Evolutionary conservation across 1,140 invertebrate species (phyloP).

Genomic region (Drosophila guanche): DNA sequence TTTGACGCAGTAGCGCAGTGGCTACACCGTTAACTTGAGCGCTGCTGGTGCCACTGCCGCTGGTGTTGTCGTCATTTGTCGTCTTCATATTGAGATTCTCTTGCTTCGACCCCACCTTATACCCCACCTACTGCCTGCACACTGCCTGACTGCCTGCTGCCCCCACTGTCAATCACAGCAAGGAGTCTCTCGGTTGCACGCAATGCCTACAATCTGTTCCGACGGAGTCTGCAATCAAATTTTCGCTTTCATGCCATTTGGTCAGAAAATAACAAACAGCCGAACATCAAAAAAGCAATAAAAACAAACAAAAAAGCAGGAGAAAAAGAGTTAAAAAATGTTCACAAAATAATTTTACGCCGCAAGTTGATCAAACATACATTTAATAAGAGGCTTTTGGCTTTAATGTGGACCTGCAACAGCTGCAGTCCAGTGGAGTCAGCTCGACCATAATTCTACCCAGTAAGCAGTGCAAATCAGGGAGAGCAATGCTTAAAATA

Average conservation of each 20-base stretch:
- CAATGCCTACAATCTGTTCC: slow-evolving; percentile 49
- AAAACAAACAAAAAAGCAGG: background rate
- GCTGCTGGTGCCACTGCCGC: background rate
- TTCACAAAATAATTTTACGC: slow-evolving; percentile 34
- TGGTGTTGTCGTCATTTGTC: slow-evolving; percentile 53
- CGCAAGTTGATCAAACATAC: slow-evolving; percentile 58
- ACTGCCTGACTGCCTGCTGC: no score
- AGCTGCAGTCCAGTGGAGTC: slow-evolving; percentile 8
- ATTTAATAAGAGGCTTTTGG: slow-evolving; percentile 74
- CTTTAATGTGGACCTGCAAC: slow-evolving; percentile 42
- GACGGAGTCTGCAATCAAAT: slow-evolving; percentile 63
- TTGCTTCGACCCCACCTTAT: no score
- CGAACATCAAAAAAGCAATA: slow-evolving; percentile 23
- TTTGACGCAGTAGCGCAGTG: slow-evolving; percentile 14
- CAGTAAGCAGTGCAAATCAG: background rate
- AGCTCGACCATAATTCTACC: slow-evolving; percentile 3
- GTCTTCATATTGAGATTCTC: slow-evolving; percentile 28
- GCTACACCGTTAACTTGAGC: slow-evolving; percentile 57
- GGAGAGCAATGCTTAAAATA: background rate
- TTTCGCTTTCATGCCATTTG: slow-evolving; percentile 80
- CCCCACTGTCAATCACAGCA: no score
- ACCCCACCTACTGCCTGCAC: no score
- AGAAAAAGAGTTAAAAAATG: slow-evolving; percentile 7
- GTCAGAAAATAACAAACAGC: slow-evolving; percentile 41
- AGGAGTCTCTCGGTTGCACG: background rate